Base-by-base conservation (phyloP, 2,113 vertebrate species). In the Osmerus eperlanus region DNA sequence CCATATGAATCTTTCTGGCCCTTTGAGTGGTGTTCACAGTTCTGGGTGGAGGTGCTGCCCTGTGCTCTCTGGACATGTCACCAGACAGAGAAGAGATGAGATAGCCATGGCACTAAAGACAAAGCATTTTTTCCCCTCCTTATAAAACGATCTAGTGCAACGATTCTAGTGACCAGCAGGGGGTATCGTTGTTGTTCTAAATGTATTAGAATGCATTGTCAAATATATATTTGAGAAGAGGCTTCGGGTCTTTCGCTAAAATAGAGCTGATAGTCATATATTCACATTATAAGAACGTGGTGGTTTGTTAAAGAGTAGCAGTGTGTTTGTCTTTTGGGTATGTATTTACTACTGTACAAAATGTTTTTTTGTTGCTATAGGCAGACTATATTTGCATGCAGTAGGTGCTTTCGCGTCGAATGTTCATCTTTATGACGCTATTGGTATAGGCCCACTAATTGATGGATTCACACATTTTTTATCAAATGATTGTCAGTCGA, bases 131-230 rank as follows among this genome's bases (percentile, higher is more conserved):
- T 28, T 28, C 21, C 80, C 78, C 36, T 41, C 36, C 36, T 41
- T 47, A 1, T 47, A 12, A 9, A 47, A 16, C 58, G 53, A 32
- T 19, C 8, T 32, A 28, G 15, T 80, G 80, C 74, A 84, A 53
- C 21, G 23, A 32, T 18, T 7, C 0, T 23, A 78, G 2, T 29
- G 11, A 60, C 85, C 90, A 86, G 83, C 78, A 90, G 89, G 84
- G 76, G 81, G 62, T 12, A 75, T 3, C 84, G 56, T 83, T 87
- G 89, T 78, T 70, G 67, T 85, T 84, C 75, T 68, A 52, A 84
- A 78, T 12, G 51, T 3, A 15, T 41, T 21, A 16, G 18, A 7
- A 59, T 12, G 7, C 41, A 41, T 41, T 41, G 0, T 41, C 5
- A 47, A 47, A 47, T 11, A 47, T 9, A 0, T 47, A 9, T 47